Evolutionary conservation across 2,888 invertebrate genomes (phyloP), one percentile per base, ranked within the genome.

Genomic region (Lochmaea crataegi): DNA sequence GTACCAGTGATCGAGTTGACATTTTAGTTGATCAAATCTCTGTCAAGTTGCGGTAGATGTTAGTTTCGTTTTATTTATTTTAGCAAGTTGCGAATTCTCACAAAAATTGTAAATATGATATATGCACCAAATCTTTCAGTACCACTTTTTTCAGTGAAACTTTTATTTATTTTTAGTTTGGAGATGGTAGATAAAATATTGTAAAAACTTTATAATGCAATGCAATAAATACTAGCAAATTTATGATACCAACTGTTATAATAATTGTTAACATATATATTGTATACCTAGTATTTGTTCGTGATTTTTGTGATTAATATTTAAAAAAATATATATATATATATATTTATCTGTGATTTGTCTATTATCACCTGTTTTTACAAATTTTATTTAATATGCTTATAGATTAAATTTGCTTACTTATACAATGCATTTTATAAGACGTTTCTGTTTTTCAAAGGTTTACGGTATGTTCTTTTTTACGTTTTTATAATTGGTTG

Each of bases 1-100:
- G 96, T 56, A 90, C 91, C 73, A 96, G 96, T 75, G 89, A 91
- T 79, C 91, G 96, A 80, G 89, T 96, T 75, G 96, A 96, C 87
- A 92, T 92, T 81, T 90, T 95, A 79, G 93, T 96, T 80, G 93
- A 94, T 78, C 89, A 92, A 80, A 92, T 96, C 16, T 64, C 73
- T 60, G 63, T 72, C 51, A 78, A 75, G 51, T 60, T 78, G 51
- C 74, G 74, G 41, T 74, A 67, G 63, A 60, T 71, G 7, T 63
- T 41, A 42, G 16, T 14, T n/a, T 41, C 16, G 3, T 42, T 42
- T 12, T n/a, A 41, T 63, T 41, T 45, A 42, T 45, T 45, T 45
- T 12, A 12, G 45, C 11, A 45, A 41, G 11, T 7, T 42, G 26
- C 26, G 11, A 42, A 42, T 1, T 45, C 5, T 45, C 14, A 38